Conservation (phyloP, 2,888 invertebrate genomes). For the Nysson spinosus region DNA sequence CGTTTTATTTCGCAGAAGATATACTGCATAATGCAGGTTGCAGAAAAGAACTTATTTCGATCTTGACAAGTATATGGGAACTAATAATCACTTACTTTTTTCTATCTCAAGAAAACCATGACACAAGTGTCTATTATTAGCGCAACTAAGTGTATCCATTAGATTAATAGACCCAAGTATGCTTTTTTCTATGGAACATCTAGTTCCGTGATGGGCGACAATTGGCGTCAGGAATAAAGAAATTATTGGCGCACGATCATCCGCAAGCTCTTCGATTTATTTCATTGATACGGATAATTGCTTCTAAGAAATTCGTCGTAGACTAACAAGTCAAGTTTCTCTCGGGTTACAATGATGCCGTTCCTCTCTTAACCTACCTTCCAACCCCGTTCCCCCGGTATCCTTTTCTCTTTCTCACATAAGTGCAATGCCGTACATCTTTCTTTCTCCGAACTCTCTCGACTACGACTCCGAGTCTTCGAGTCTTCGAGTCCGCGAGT, state of each 20-base stretch:
- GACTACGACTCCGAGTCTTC: neutral
- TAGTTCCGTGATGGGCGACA: too few relatives aligned
- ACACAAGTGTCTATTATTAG: too few relatives aligned
- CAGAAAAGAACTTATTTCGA: too few relatives aligned
- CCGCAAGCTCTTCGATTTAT: conserved; percentile 18
- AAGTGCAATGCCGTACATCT: neutral
- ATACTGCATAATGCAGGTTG: too few relatives aligned
- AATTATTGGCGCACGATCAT: neutral
- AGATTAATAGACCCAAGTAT: too few relatives aligned
- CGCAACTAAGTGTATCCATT: too few relatives aligned
- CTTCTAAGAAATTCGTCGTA: conserved; percentile 38
- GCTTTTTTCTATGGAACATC: too few relatives aligned
- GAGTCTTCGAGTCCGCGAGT: neutral
- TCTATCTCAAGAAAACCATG: too few relatives aligned
- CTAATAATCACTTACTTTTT: too few relatives aligned
- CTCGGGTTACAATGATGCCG: conserved; percentile 19
- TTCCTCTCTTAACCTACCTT: conserved; percentile 4
- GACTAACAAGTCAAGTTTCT: conserved; percentile 33
- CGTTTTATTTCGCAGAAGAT: too few relatives aligned
- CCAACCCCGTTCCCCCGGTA: neutral
- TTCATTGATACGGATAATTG: conserved; percentile 40
- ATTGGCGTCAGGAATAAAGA: too few relatives aligned
- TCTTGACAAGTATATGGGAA: too few relatives aligned
- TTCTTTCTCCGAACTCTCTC: neutral
- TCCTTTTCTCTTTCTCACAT: neutral